Evolutionary conservation across 2,888 invertebrate genomes (phyloP), one percentile per base, ranked within the genome.

Genomic region (Ditylenchus weischeri): DNA sequence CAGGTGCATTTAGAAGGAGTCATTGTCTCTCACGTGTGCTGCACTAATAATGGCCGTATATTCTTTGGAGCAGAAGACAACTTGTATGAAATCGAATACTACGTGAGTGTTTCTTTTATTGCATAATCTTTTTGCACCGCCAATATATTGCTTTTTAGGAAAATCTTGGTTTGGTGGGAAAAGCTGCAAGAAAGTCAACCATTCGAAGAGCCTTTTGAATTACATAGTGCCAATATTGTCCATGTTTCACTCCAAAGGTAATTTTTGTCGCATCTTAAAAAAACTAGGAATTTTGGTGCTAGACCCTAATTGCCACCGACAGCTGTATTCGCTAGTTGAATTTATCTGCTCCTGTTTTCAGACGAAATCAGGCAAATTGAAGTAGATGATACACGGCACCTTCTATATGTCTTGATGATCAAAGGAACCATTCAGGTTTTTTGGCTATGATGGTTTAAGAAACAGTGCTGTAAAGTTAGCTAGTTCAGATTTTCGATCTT

Each of bases 41-140:
- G 92, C 23, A 90, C 91, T 5, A 86, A 87, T 18, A 88, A 87
- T 78, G 96, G 96, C 0, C 87, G 96, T 73, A 90, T 98, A 77
- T 96, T 98, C 84, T 88, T 95, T 84, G 93, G 93, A 23, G 93
- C 92, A 29, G 90, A 90, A 83, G 94, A 96, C 86, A 93, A 94
- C 77, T 86, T 98, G 0, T 94, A 91, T 87, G 98, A 98, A 38
- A 51, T 73, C 23, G 65, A 64, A 23, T 71, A 71, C 57, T 69
- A 57, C 59, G 72, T 71, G 49, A 57, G 69, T 69, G 38, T 0
- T 21, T 63, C 19, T 63, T 21, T 19, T 54, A 15, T 5, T 21
- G 10, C 54, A 23, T 67, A 5, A 23, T 21, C 49, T 38, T 18
- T 3, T 35, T 19, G 8, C n/a, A 43, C 3, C 43, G 43, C 10